Conservation (phyloP, 2,888 invertebrate genomes). For the Boloria selene region DNA sequence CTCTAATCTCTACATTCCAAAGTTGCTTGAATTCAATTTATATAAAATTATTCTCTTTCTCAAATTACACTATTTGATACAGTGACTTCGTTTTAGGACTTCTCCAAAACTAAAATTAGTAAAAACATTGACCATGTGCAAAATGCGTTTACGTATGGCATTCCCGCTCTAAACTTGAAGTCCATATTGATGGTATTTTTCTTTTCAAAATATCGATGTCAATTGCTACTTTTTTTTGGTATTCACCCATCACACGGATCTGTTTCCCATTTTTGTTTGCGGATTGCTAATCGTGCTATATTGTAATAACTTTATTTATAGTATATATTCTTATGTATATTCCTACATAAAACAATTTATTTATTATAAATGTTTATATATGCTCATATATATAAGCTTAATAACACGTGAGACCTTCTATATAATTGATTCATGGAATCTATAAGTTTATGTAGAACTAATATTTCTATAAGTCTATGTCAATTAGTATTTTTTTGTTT, state of each 20-base stretch:
- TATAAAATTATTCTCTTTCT: background rate
- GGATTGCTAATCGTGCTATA: conserved; percentile 2
- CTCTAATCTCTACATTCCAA: background rate
- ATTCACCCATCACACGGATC: background rate
- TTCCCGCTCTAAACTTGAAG: background rate
- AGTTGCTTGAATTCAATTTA: background rate
- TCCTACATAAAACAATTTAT: too few species aligned
- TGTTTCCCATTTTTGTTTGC: conserved; percentile 7
- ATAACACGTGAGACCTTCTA: background rate
- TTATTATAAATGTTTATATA: background rate
- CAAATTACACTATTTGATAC: background rate
- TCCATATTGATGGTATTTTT: conserved; percentile 5
- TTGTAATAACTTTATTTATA: background rate
- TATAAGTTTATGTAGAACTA: too few species aligned
- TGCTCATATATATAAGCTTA: too few species aligned
- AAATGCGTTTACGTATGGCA: background rate
- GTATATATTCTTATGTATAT: too few species aligned
- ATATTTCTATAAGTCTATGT: too few species aligned
- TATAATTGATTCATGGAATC: conserved; percentile 6
- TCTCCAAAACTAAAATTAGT: background rate
- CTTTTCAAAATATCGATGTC: conserved; percentile 8
- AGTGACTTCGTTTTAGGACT: background rate
- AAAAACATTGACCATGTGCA: background rate
- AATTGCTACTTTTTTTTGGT: conserved; percentile 8
- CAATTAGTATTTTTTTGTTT: too few species aligned